Evolutionary conservation across 2,888 invertebrate species (phyloP), one percentile per base, ranked within the genome.

Genomic region (Pammene fasciana): DNA sequence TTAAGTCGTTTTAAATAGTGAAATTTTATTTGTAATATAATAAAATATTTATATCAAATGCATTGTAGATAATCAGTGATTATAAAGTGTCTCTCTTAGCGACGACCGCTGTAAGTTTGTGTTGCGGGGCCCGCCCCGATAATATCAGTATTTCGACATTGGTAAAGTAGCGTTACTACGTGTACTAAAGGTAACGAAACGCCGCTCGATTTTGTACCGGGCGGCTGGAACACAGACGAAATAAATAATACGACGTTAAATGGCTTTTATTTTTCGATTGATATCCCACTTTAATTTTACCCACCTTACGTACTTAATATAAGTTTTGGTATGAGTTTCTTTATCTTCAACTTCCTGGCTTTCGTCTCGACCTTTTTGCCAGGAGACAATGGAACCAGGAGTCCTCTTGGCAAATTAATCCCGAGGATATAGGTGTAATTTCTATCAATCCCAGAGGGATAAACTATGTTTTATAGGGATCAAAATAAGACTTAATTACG

Each of bases 161-260:
- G 87, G 86, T 91, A 90, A 90, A 75, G 89, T 92, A 92, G 92
- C 87, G 88, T 90, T 88, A 85, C 78, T 81, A 87, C 90, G 89
- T 90, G 88, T 91, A 90, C 86, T 88, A 83, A 84, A 85, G 75
- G 81, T 86, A 84, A 84, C 79, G 77, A 85, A 82, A 85, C 85
- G 89, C 82, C 85, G 84, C 86, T 79, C 86, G 88, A 77, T 79
- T 82, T 76, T 90, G 86, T 89, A 88, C 82, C 85, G 88, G 82
- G 87, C 79, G 89, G 87, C 87, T 86, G 89, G 79, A 86, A 87
- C 90, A 89, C 88, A 85, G 82, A 88, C 85, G 81, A 87, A 92
- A 91, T 91, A 92, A 92, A 92, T 91, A 92, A 91, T 92, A 92
- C 90, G 88, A 92, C 91, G 92, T 92, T 92, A 86, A 57, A 73